A percentile compares a stretch with the other conserved stretches of the same genome.
phyloP scores from a whole-genome alignment of 2,113 vertebrate species.

The Stigmatopora argus region DNA sequence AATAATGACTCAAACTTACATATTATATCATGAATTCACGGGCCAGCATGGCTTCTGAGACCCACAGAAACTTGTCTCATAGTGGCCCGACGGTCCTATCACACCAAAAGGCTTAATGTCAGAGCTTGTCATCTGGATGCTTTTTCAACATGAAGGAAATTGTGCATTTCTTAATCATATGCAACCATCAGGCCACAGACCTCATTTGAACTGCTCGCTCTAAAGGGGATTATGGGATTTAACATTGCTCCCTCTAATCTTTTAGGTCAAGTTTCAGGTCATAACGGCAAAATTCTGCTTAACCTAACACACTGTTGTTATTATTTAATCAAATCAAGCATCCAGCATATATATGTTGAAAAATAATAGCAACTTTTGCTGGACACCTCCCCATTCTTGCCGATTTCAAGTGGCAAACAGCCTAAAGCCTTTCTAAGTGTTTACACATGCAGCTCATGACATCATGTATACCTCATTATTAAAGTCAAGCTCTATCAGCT shows the following conservation, averaged over 20 bases:
- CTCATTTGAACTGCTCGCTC: background rate
- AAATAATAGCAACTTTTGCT: constrained; percentile 15
- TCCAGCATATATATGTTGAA: constrained; percentile 7
- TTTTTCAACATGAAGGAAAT: constrained; percentile 1
- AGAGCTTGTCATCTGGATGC: background rate
- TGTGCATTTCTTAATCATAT: background rate
- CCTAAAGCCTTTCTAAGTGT: constrained; percentile 18
- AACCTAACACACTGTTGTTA: constrained; percentile 1
- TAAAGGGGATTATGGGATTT: constrained; percentile 3
- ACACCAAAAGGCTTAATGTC: too few species aligned
- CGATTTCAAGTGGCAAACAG: constrained; percentile 12
- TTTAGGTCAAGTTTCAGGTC: background rate
- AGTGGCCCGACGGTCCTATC: too few species aligned
- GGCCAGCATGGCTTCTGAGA: too few species aligned
- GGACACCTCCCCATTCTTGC: constrained; percentile 18
- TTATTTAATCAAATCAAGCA: background rate
- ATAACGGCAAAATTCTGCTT: background rate
- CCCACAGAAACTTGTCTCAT: too few species aligned
- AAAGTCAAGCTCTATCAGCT: background rate
- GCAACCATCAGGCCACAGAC: background rate
- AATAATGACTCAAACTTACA: too few species aligned
- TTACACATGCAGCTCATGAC: constrained; percentile 27
- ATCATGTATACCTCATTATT: constrained; percentile 24
- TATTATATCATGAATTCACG: too few species aligned
- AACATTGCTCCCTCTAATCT: background rate